Evolutionary conservation across 2,797 vertebrate species (phyloP).

Genomic region (Diplodus puntazzo): DNA sequence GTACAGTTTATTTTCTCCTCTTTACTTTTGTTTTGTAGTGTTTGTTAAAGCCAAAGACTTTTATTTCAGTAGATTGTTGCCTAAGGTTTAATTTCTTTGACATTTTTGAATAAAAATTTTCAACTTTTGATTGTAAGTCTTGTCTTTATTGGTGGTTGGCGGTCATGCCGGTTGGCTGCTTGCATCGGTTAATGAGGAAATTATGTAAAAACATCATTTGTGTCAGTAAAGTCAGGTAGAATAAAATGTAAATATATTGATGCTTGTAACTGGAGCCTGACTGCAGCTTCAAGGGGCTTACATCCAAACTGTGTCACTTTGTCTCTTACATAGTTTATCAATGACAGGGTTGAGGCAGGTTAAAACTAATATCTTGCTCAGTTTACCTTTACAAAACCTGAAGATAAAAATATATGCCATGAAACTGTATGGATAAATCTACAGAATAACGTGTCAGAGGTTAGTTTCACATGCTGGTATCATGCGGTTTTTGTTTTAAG

Average conservation of each 20-base stretch:
- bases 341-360: not conserved
- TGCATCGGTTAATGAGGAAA: not conserved
- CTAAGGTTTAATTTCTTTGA: conserved; percentile 95
- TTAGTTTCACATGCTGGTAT: not conserved
- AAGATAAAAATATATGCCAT: not conserved
- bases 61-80: conserved; percentile 94
- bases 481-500: not conserved
- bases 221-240: not conserved
- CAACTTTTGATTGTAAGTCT: conserved; percentile 35
- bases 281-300: conserved; percentile 20
- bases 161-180: not conserved
- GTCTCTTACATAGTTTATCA: no score
- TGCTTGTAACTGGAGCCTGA: conserved; percentile 28
- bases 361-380: conserved; percentile 1
- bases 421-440: not conserved
- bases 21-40: conserved; percentile 94
- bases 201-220: conserved; percentile 14
- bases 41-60: conserved; percentile 94
- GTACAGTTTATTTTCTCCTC: conserved; percentile 93
- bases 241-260: conserved; percentile 18
- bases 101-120: conserved; percentile 92
- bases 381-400: not conserved
- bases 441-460: not conserved
- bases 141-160: conserved; percentile 1
- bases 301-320: not conserved